Percentiles rank a stretch among this genome's conserved stretches.
phyloP scores from a whole-genome alignment of 2,797 vertebrate genomes.

The Aplochiton taeniatus region DNA sequence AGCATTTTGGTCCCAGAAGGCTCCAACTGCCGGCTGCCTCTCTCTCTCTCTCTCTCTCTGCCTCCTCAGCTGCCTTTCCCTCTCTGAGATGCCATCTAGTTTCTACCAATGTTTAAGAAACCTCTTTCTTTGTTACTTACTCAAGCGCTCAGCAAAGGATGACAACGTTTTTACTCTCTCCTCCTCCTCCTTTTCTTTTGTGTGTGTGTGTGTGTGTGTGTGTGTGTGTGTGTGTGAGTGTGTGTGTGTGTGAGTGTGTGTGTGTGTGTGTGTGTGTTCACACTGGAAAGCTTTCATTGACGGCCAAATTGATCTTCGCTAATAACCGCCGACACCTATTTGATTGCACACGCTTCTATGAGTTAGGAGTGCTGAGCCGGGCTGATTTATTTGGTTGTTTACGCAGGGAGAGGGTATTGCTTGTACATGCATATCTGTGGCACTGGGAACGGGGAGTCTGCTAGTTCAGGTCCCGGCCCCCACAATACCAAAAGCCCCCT shows the following conservation, averaged over 20 bases:
- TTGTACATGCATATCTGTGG: slow-evolving; percentile 64
- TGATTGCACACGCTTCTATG: slow-evolving; percentile 35
- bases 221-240: slow-evolving; percentile 1
- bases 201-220: not conserved
- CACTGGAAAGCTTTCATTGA: slow-evolving; percentile 25
- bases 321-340: slow-evolving; percentile 22
- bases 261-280: slow-evolving; percentile 9
- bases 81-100: slow-evolving; percentile 41
- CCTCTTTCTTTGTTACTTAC: slow-evolving; percentile 17
- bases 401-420: slow-evolving; percentile 37
- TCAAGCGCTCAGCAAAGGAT: slow-evolving; percentile 21
- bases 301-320: slow-evolving; percentile 28
- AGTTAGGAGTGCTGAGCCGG: slow-evolving; percentile 44
- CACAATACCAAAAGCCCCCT: slow-evolving; percentile 37
- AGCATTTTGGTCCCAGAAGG: slow-evolving; percentile 73
- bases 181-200: too few species aligned
- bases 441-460: slow-evolving; percentile 48
- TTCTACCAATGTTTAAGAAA: slow-evolving; percentile 48
- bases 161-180: not conserved
- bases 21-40: not conserved
- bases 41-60: not conserved
- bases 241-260: not conserved
- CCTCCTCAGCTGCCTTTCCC: slow-evolving; percentile 22
- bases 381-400: slow-evolving; percentile 50
- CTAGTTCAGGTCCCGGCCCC: not conserved